phyloP scores from a whole-genome alignment of 2,797 vertebrate species.

The Urophycis tenuis region DNA sequence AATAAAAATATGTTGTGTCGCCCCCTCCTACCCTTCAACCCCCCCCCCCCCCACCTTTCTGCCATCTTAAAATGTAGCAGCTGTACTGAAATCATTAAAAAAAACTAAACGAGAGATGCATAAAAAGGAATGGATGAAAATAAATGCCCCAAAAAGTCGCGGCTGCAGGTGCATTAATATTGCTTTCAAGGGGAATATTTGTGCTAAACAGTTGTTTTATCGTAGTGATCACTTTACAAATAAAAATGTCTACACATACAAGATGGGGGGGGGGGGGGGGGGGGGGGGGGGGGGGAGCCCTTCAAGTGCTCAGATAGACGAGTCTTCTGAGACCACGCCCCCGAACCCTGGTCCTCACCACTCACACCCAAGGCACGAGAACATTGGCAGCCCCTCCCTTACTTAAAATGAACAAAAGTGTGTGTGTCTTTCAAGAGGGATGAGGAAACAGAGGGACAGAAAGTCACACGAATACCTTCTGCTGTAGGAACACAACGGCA shows the following conservation, averaged over 20 bases:
- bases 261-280: conserved; percentile 31
- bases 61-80: background rate
- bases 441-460: conserved; percentile 28
- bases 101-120: conserved; percentile 24
- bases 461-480: conserved; percentile 24
- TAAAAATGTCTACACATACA: conserved; percentile 24
- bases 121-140: conserved; percentile 32
- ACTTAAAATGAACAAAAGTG: conserved; percentile 31
- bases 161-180: conserved; percentile 47
- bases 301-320: conserved; percentile 63
- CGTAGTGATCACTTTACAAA: conserved; percentile 35
- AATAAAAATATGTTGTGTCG: background rate
- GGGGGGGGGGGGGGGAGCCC: conserved; percentile 33
- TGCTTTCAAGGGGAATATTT: conserved; percentile 26
- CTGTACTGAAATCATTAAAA: background rate
- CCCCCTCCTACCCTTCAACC: background rate
- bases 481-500: conserved; percentile 43
- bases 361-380: conserved; percentile 28
- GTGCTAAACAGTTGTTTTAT: conserved; percentile 43
- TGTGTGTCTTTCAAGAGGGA: conserved; percentile 13
- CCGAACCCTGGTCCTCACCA: background rate
- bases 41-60: background rate
- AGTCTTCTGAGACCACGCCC: conserved; percentile 22
- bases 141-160: conserved; percentile 40
- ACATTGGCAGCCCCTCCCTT: conserved; percentile 33